Conservation (phyloP, 2,888 invertebrate species). For the Athripsodes cinereus region DNA sequence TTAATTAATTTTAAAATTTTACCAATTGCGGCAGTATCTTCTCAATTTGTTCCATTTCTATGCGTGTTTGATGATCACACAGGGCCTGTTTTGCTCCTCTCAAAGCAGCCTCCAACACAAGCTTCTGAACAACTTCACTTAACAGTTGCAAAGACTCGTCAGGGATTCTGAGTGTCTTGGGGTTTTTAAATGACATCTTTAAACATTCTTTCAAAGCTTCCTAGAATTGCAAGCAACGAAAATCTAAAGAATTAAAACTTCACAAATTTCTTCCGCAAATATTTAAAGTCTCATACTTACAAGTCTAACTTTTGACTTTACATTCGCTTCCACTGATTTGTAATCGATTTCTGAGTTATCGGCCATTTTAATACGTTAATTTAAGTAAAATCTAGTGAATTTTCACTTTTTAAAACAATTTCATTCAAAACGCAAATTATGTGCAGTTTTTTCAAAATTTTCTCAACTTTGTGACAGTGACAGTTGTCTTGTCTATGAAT, state of each 20-base stretch:
- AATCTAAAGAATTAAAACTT: not conserved
- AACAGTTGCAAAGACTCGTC: conserved; percentile 50
- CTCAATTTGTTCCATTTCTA: conserved; percentile 51
- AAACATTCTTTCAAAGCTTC: conserved; percentile 50
- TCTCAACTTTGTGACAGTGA: too few species aligned
- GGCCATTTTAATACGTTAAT: not conserved
- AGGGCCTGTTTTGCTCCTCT: conserved; percentile 48
- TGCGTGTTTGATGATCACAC: conserved; percentile 41
- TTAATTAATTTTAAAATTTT: conserved; percentile 25
- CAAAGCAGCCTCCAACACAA: conserved; percentile 50
- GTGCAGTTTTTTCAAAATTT: too few species aligned
- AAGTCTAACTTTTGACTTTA: not conserved
- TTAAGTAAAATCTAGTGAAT: not conserved
- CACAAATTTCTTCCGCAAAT: too few species aligned
- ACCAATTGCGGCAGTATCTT: conserved; percentile 53
- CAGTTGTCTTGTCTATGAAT: too few species aligned
- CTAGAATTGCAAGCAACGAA: conserved; percentile 32
- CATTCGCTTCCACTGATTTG: not conserved
- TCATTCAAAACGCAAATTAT: too few species aligned
- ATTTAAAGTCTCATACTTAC: not conserved
- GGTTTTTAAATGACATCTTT: conserved; percentile 47
- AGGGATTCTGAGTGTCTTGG: conserved; percentile 47
- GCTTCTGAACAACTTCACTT: conserved; percentile 47
- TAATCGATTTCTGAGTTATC: not conserved
- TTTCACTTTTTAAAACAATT: too few species aligned